Evolutionary conservation across 2,888 invertebrate genomes (phyloP), one percentile per base, ranked within the genome.

Genomic region (Cerastis leucographa): DNA sequence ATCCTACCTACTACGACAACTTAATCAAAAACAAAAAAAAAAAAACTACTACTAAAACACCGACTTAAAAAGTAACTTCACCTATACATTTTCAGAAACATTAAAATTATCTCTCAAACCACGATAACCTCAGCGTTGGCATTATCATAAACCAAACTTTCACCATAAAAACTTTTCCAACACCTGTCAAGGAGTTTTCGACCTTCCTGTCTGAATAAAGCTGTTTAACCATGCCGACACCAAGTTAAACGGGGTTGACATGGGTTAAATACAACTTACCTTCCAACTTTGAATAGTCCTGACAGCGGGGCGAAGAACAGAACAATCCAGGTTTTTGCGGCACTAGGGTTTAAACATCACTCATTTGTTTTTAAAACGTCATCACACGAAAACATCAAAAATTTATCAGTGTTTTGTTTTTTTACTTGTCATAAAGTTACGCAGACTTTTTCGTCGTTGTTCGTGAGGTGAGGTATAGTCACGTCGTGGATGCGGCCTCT

Each of bases 221-320:
- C 76, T 49, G 65, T 77, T 71, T 78, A n/a, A 66, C 79, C 69
- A 74, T 62, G 56, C 65, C 65, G 72, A 71, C 78, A 76, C 29
- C 46, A 85, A 81, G 65, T 81, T 76, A 49, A 85, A 80, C 66
- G 65, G 73, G 73, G 72, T 82, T 82, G 76, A 86, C 71, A 78
- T 68, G 71, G 78, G 76, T 83, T 75, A 72, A n/a, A n/a, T 6
- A 72, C 61, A 56, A 74, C 90, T 88, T 89, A 91, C 91, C 91
- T 90, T 80, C 67, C 71, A 88, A 89, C 88, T 89, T 88, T 77
- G 84, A 88, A 85, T 82, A 84, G 85, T 79, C 78, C 74, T 81
- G 78, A 86, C 72, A 72, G 64, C 69, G 49, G 51, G 70, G 78
- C 72, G 49, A 74, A 78, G 68, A 87, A 78, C 74, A 78, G 68